phyloP scores from a whole-genome alignment of 2,888 invertebrate species.

The Mesorhabditis sp. region DNA sequence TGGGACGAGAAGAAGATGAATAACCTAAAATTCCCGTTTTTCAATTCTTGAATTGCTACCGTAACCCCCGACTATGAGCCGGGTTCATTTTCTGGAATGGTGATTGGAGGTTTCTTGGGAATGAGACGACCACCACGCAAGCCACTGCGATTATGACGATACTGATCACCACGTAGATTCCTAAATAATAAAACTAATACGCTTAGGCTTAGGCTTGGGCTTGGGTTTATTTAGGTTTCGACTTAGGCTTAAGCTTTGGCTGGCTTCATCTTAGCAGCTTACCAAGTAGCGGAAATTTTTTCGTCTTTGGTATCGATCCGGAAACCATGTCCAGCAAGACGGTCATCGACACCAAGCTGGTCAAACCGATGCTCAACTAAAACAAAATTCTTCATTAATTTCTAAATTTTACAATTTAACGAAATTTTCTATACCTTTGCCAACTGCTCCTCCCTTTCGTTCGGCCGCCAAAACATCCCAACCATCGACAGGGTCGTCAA shows the following conservation, averaged over 20 bases:
- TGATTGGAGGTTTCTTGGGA: background rate
- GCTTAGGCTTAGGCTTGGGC: background rate
- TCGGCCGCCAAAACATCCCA: slow-evolving; percentile 1
- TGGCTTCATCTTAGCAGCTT: background rate
- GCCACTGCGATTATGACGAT: background rate
- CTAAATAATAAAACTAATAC: background rate
- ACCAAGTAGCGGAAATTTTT: background rate
- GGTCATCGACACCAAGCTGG: background rate
- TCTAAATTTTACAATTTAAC: background rate
- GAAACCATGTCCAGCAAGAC: slow-evolving; percentile 1
- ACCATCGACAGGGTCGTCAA: background rate
- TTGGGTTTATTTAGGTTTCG: background rate
- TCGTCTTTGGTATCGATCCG: slow-evolving; percentile 1
- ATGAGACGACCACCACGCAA: background rate
- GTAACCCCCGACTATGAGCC: too few relatives aligned
- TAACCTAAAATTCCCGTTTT: too few relatives aligned
- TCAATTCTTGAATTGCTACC: too few relatives aligned
- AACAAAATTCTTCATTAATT: background rate
- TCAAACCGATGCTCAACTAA: background rate
- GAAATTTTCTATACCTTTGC: background rate
- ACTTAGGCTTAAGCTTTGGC: too few relatives aligned
- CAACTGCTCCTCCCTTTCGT: background rate
- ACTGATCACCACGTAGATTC: slow-evolving; percentile 4
- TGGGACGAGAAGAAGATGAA: background rate
- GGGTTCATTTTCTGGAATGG: too few relatives aligned